Conservation (phyloP, 2,797 vertebrate species). For the Urocyon cinereoargenteus region DNA sequence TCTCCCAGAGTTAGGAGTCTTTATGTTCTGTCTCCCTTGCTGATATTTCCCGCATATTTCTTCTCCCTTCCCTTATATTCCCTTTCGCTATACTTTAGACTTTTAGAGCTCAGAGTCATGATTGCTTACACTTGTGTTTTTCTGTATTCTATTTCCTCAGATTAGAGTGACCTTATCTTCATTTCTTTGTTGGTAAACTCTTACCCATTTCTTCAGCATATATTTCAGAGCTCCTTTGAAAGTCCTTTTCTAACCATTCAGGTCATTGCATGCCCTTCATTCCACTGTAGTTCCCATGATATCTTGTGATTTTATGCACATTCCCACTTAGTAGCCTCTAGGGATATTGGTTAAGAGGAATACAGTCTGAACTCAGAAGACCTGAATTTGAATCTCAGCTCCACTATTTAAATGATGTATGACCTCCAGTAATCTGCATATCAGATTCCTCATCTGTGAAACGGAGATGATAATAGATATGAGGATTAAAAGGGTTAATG, state of each 20-base stretch:
- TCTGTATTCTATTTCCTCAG: neutral
- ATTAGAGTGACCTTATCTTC: neutral
- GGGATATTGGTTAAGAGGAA: neutral
- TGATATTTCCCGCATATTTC: too few relatives aligned
- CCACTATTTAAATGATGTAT: neutral
- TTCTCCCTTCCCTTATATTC: too few relatives aligned
- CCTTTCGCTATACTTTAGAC: too few relatives aligned
- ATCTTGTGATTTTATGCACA: neutral
- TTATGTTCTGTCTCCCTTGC: too few relatives aligned
- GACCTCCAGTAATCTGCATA: neutral
- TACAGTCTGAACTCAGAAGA: neutral
- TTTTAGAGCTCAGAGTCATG: neutral
- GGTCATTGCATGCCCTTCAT: neutral
- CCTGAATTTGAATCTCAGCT: slow-evolving; percentile 1
- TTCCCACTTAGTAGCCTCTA: neutral
- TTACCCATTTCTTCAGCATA: neutral
- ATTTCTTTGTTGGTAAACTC: neutral
- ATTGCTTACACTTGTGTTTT: neutral
- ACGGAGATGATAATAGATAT: neutral
- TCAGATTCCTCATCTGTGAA: neutral
- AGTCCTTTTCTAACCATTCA: neutral
- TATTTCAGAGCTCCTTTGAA: neutral
- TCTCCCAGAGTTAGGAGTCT: too few relatives aligned
- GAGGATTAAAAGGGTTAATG: neutral
- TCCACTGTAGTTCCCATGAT: neutral